phyloP scores from a whole-genome alignment of 2,888 invertebrate species.

The Abrostola tripartita region DNA sequence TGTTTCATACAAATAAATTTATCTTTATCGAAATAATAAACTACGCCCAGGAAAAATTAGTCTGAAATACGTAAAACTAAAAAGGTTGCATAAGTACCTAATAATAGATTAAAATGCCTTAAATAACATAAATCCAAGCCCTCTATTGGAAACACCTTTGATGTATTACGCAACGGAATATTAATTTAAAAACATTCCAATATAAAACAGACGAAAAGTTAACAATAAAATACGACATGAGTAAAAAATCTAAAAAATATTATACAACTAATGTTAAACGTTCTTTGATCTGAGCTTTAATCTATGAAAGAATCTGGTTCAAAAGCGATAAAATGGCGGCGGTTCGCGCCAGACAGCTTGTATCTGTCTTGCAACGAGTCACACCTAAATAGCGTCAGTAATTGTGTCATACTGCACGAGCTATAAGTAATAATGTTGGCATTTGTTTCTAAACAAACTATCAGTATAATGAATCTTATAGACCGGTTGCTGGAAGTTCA shows the following conservation, averaged over 20 bases:
- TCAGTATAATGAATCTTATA: background rate
- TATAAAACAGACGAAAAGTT: constrained; percentile 24
- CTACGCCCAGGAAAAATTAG: no score
- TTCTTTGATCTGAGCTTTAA: constrained; percentile 43
- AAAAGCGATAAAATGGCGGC: constrained; percentile 41
- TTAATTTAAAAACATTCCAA: constrained; percentile 7
- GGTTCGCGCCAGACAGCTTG: constrained; percentile 23
- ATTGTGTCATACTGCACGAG: constrained; percentile 44
- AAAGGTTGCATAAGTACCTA: no score
- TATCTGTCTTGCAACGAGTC: constrained; percentile 8
- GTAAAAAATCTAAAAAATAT: constrained; percentile 29
- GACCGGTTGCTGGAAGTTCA: no score
- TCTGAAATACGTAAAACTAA: no score
- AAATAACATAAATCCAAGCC: no score
- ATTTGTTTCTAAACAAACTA: background rate
- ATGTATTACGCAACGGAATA: constrained; percentile 29
- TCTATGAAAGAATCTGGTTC: constrained; percentile 32
- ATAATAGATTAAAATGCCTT: no score
- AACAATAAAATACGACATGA: constrained; percentile 23
- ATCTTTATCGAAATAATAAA: no score
- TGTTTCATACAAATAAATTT: no score
- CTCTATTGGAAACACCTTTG: constrained; percentile 27
- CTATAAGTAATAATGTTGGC: constrained; percentile 2
- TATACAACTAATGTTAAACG: constrained; percentile 7
- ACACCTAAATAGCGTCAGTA: constrained; percentile 37